Conservation (phyloP, 1,140 invertebrate species). For the Philopotamus ludificatus region DNA sequence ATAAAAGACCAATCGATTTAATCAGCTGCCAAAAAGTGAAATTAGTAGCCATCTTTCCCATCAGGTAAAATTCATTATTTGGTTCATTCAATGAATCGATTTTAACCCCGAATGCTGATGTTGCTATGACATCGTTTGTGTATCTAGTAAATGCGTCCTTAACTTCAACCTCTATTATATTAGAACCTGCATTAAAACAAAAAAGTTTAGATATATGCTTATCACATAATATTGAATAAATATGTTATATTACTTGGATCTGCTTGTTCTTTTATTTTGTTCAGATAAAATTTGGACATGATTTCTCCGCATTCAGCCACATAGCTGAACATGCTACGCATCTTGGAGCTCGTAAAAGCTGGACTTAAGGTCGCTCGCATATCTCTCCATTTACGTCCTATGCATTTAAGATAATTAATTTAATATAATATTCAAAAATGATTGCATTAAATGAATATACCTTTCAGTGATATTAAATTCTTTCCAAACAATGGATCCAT, state of each 20-base stretch:
- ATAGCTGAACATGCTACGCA: background rate
- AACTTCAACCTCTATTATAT: slow-evolving; percentile 39
- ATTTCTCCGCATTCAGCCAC: background rate
- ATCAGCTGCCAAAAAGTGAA: slow-evolving; percentile 42
- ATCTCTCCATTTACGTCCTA: slow-evolving; percentile 43
- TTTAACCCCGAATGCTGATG: slow-evolving; percentile 51
- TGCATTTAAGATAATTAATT: background rate
- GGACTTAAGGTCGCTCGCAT: slow-evolving; percentile 5
- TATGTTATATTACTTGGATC: background rate
- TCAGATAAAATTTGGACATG: background rate
- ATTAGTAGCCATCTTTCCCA: slow-evolving; percentile 47
- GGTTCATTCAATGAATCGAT: slow-evolving; percentile 48
- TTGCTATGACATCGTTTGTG: slow-evolving; percentile 52
- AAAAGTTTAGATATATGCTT: too few relatives aligned
- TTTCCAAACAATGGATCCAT: slow-evolving; percentile 57
- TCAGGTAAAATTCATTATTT: slow-evolving; percentile 52
- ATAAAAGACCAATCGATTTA: slow-evolving; percentile 41
- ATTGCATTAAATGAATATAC: slow-evolving; percentile 38
- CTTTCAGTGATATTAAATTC: slow-evolving; percentile 57
- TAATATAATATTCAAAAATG: slow-evolving; percentile 21
- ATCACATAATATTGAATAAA: background rate
- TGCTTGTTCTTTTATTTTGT: background rate
- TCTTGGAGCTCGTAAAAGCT: slow-evolving; percentile 1
- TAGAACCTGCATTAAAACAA: background rate
- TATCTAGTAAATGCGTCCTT: slow-evolving; percentile 50